Evolutionary conservation across 2,888 invertebrate genomes (phyloP), one percentile per base, ranked within the genome.

Genomic region (Mesoligia furuncula): DNA sequence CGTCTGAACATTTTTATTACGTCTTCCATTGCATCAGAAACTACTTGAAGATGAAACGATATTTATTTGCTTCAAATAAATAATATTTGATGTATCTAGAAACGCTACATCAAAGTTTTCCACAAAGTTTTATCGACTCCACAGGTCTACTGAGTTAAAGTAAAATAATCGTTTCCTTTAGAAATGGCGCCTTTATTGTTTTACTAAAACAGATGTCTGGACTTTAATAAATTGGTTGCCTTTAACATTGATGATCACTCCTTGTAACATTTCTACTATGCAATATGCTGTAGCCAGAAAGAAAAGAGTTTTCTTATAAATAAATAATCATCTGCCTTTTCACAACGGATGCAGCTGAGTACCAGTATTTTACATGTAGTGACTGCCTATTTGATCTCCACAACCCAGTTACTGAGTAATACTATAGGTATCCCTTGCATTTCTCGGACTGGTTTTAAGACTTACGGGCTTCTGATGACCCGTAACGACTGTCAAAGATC

Each of bases 1-100:
- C 39, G 59, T 54, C 36, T n/a, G 80, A 82, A 75, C 64, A 65
- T 67, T 81, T 73, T 82, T 67, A 75, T 75, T 59, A 62, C 45
- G 36, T 75, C 15, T 39, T n/a, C 11, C 59, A 66, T 42, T 67
- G 36, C 48, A 67, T 74, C 27, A 31, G 2, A 31, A 69, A 36
- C 54, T 70, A 48, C 27, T 70, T 48, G 9, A 31, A 66, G 24
- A 73, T 81, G 36, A 81, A 79, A 59, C 20, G 27, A 51, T 73
- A 31, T 79, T 79, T 79, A 48, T 80, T 59, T 79, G 15, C 17
- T 57, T 39, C 13, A 27, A 48, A 72, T 72, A 57, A 57, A 72
- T 57, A 71, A 31, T 62, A 67, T 51, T 65, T 42, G 64, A 73
- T 73, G 11, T 65, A 72, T 36, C 27, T 11, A 17, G 13, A n/a